Evolutionary conservation across 2,888 invertebrate genomes (phyloP), one percentile per base, ranked within the genome.

Genomic region (Colletes collaris): DNA sequence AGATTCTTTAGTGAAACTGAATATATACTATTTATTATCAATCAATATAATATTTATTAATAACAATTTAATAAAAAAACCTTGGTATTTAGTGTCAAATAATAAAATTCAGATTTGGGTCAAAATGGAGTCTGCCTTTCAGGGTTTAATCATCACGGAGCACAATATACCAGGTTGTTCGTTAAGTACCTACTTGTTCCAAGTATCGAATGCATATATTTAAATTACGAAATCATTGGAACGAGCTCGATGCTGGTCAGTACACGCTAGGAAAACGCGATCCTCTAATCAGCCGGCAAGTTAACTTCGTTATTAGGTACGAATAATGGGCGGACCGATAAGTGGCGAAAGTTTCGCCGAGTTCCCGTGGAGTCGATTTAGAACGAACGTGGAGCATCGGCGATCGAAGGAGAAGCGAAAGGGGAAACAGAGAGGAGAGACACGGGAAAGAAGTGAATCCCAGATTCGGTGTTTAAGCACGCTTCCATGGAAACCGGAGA

Each of bases 381-480:
- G 69, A 56, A 66, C 63, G 74, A 68, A 71, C 77, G 77, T 77
- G 74, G 72, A 80, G 62, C 72, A 70, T 70, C 77, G 67, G 44
- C 53, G 72, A 44, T 59, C 35, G 66, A 52, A 35, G 56, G 16
- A 46, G 8, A 13, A 56, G 27, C 35, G 37, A 19, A 67, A 27
- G 49, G 35, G 50, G 27, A 53, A 55, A 66, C 40, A 65, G 66
- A 46, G 63, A 64, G 46, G 58, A 74, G 72, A 76, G 77, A 80
- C 71, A 67, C 56, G 65, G 60, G 63, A 78, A 81, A 79, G 83
- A 79, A 84, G 78, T 81, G 81, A 81, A 84, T 83, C 85, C 81
- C 59, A 76, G 82, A 88, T 87, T 82, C 82, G 72, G 75, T 82
- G 83, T 87, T 87, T 83, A 85, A 88, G 87, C 86, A 86, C 81